A percentile compares a stretch with the other conserved stretches of the same genome.
These are phyloP conservation scores for Cabera pusaria DNA, from an alignment of 2,888 invertebrate genomes.

Conservation along the genomic window DNA sequence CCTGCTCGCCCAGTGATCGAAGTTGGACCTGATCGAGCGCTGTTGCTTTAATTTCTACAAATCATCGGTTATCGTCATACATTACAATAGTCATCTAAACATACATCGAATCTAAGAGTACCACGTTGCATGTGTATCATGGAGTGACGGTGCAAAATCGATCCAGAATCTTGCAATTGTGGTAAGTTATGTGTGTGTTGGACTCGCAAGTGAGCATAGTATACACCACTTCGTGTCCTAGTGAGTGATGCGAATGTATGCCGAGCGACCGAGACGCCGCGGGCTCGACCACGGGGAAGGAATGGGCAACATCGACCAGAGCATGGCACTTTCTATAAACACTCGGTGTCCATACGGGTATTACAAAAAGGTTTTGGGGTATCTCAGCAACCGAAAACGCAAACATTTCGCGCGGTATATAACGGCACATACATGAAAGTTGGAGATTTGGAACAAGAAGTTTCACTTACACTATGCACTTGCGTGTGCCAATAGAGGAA, in stretches of 20 bases:
- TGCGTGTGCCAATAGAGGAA: conserved; percentile 81
- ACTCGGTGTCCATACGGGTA: conserved; percentile 70
- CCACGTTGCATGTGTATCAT: conserved; percentile 61
- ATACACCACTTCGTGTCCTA: conserved; percentile 62
- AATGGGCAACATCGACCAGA: conserved; percentile 74
- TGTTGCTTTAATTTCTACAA: conserved; percentile 28
- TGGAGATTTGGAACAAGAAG: conserved; percentile 85
- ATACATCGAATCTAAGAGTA: conserved; percentile 38
- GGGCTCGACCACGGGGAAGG: conserved; percentile 54
- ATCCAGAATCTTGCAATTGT: conserved; percentile 73
- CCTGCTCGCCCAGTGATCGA: conserved; percentile 56
- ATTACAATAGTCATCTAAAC: conserved; percentile 32
- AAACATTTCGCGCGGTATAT: conserved; percentile 74
- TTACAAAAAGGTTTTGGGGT: conserved; percentile 67
- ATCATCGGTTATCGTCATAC: conserved; percentile 10
- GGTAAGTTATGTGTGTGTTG: conserved; percentile 55
- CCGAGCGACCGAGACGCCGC: conserved; percentile 44
- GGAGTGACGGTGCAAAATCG: conserved; percentile 87
- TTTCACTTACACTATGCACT: conserved; percentile 82
- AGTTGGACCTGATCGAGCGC: conserved; percentile 72
- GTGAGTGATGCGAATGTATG: conserved; percentile 45
- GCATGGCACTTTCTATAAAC: conserved; percentile 81
- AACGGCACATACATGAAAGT: conserved; percentile 78
- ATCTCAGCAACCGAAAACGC: conserved; percentile 77
- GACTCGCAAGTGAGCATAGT: conserved; percentile 65